Percentiles rank a stretch among this genome's conserved stretches.
Conservation (phyloP, 2,888 invertebrate genomes). For the Drosophila merina region DNA sequence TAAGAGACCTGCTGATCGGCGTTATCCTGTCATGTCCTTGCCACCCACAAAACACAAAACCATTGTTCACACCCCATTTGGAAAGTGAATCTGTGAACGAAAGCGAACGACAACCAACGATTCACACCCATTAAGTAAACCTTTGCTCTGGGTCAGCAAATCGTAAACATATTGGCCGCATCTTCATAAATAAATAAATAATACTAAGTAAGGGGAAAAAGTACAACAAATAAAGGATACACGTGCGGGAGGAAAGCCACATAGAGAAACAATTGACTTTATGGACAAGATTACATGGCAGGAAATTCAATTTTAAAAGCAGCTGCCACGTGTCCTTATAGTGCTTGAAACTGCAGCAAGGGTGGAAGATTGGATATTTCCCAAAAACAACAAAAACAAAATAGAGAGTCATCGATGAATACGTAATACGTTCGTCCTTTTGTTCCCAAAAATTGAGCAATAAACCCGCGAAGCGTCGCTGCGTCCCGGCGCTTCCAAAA, state of each 20-base stretch:
- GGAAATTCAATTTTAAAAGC: constrained; percentile 84
- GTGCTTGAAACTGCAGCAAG: constrained; percentile 82
- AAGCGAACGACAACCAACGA: constrained; percentile 25
- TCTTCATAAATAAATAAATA: constrained; percentile 74
- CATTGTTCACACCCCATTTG: constrained; percentile 33
- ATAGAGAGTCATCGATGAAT: constrained; percentile 57
- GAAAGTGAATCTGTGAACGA: constrained; percentile 36
- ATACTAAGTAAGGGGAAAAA: not conserved
- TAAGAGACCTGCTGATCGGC: constrained; percentile 30
- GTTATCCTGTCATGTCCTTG: constrained; percentile 22
- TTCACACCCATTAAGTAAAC: constrained; percentile 45
- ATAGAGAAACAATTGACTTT: constrained; percentile 80
- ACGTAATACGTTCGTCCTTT: constrained; percentile 57
- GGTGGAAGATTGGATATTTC: constrained; percentile 39
- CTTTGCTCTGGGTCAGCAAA: constrained; percentile 56
- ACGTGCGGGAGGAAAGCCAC: constrained; percentile 46
- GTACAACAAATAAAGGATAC: constrained; percentile 34
- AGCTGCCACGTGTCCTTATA: constrained; percentile 84
- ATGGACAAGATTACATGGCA: constrained; percentile 78
- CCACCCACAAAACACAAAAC: not conserved
- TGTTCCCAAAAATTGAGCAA: constrained; percentile 68
- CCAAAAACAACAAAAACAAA: no score
- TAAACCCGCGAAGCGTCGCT: constrained; percentile 54
- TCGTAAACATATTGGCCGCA: constrained; percentile 74
- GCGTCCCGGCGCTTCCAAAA: constrained; percentile 59